Evolutionary conservation across 92 coral and sea anemone species (phyloP).

Genomic region (Porites evermanni): DNA sequence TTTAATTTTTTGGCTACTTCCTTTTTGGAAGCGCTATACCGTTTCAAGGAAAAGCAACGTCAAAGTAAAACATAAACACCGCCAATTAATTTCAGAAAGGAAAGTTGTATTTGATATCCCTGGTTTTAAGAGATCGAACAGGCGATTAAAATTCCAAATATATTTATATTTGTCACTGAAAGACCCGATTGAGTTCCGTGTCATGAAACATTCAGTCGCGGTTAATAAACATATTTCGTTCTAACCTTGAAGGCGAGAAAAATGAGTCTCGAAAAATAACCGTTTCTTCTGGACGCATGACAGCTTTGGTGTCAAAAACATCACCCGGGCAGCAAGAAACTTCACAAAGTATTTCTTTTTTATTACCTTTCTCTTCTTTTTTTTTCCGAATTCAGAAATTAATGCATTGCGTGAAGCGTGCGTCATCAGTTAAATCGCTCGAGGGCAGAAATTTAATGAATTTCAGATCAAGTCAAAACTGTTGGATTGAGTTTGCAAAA

Average conservation of each 20-base stretch:
- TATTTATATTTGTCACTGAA: conserved; percentile 22
- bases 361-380: not conserved
- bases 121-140: conserved; percentile 28
- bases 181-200: conserved; percentile 31
- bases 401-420: conserved; percentile 43
- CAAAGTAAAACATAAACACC: not conserved
- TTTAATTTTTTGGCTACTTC: not conserved
- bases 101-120: conserved; percentile 29
- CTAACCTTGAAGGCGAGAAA: conserved; percentile 6
- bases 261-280: conserved; percentile 16
- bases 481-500: conserved; percentile 1
- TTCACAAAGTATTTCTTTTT: conserved; percentile 13
- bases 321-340: conserved; percentile 46
- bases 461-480: conserved; percentile 9
- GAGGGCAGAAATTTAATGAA: conserved; percentile 46
- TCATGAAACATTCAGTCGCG: conserved; percentile 53
- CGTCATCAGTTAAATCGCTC: conserved; percentile 36
- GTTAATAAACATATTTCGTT: conserved; percentile 33
- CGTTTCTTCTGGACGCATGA: conserved; percentile 24
- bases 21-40: conserved; percentile 5
- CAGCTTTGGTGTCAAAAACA: conserved; percentile 26
- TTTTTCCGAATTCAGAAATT: not conserved
- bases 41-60: not conserved
- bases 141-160: conserved; percentile 33
- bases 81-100: not conserved